A percentile compares a stretch with the other conserved stretches of the same genome.
These are phyloP conservation scores for Enteromius trimaculatus DNA, from an alignment of 2,797 vertebrate genomes.

Conservation along the genomic window DNA sequence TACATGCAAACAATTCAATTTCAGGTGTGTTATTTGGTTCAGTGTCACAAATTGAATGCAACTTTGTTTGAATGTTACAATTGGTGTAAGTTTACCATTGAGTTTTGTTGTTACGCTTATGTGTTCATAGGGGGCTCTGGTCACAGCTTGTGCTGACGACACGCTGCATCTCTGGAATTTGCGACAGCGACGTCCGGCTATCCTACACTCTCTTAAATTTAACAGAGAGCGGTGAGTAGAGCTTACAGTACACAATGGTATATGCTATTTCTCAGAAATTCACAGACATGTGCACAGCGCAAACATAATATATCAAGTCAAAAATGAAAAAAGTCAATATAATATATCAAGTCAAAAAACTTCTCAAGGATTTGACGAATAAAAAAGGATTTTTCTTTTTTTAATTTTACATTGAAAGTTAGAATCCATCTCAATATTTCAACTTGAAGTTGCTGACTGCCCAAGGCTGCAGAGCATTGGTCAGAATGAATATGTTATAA, in stretches of 20 bases:
- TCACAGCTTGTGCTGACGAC: conserved; percentile 94
- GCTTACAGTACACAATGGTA: neutral
- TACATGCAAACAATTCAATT: neutral
- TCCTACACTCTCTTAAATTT: conserved; percentile 98
- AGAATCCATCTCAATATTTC: conserved; percentile 23
- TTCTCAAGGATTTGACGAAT: neutral
- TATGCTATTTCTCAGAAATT: neutral
- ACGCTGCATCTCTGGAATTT: conserved; percentile 98
- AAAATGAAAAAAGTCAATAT: neutral
- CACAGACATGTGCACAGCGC: neutral
- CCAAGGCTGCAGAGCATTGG: conserved; percentile 2
- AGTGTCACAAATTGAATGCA: neutral
- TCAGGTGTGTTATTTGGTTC: neutral
- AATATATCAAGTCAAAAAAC: neutral
- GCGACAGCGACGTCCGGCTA: conserved; percentile 91
- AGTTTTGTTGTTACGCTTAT: conserved; percentile 16
- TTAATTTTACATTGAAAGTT: conserved; percentile 9
- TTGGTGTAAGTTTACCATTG: neutral
- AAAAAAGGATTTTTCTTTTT: neutral
- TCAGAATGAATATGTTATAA: conserved; percentile 29
- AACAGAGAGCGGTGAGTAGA: conserved; percentile 92
- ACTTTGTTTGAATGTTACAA: neutral
- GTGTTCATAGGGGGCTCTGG: conserved; percentile 87
- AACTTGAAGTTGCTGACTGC: conserved; percentile 17
- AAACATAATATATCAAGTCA: neutral